These are phyloP conservation scores for Muscicapa comitata DNA, from an alignment of 2,797 vertebrate species.

Conservation along the genomic window DNA sequence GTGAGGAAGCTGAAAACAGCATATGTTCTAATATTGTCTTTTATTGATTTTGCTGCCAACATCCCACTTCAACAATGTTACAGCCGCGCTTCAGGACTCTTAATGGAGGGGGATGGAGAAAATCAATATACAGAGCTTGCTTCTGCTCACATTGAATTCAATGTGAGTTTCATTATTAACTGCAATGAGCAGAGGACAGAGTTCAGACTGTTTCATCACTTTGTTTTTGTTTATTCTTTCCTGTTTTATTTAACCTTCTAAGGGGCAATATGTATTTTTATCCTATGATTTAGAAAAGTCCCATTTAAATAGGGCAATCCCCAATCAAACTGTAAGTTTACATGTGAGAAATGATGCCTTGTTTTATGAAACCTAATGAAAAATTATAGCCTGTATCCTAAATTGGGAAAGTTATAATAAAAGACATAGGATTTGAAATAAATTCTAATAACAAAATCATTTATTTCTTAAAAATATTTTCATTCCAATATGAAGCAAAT, in stretches of 20 bases:
- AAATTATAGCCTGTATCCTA: constrained; percentile 17
- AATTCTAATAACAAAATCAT: constrained; percentile 50
- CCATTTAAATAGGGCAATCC: background rate
- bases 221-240: constrained; percentile 22
- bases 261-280: background rate
- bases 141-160: constrained; percentile 45
- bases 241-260: constrained; percentile 45
- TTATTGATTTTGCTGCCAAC: constrained; percentile 69
- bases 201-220: constrained; percentile 30
- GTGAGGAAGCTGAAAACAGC: constrained; percentile 50
- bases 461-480: constrained; percentile 26
- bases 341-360: background rate
- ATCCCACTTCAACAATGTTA: constrained; percentile 64
- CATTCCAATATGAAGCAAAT: background rate
- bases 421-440: constrained; percentile 53
- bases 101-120: constrained; percentile 59
- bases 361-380: constrained; percentile 27
- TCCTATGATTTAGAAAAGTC: background rate
- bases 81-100: constrained; percentile 55
- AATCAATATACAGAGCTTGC: constrained; percentile 68
- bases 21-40: constrained; percentile 63
- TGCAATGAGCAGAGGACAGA: constrained; percentile 39
- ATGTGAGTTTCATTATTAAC: constrained; percentile 49
- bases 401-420: background rate
- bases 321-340: background rate